These are phyloP conservation scores for Tapirus indicus DNA, from an alignment of 2,797 vertebrate species.

Conservation along the genomic window DNA sequence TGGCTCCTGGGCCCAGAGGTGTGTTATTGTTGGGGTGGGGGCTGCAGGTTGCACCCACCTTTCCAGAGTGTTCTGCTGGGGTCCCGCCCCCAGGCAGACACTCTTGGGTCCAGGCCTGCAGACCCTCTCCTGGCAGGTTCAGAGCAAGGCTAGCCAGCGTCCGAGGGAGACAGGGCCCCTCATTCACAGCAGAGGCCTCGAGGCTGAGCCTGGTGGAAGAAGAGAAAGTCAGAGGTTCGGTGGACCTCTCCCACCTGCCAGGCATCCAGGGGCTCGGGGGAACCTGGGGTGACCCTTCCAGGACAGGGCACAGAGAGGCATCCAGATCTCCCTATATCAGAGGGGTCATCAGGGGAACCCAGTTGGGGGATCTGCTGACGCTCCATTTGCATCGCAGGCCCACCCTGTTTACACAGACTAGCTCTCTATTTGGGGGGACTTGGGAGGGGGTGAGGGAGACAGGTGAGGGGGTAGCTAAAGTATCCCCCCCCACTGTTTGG, in stretches of 20 bases:
- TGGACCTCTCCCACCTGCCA: background rate
- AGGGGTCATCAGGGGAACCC: no score
- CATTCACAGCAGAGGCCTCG: slow-evolving; percentile 88
- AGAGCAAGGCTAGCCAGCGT: slow-evolving; percentile 55
- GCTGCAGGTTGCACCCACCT: background rate
- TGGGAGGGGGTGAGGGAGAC: background rate
- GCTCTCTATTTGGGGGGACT: background rate
- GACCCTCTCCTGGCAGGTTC: slow-evolving; percentile 72
- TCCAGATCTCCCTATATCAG: background rate
- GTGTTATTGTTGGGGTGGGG: no score
- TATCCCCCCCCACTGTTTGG: background rate
- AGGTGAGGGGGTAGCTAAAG: background rate
- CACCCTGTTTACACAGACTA: background rate
- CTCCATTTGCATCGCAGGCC: background rate
- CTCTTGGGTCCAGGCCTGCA: slow-evolving; percentile 82
- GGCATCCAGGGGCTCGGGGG: background rate
- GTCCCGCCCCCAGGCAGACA: background rate
- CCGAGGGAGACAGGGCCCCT: slow-evolving; percentile 85
- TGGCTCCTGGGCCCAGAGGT: background rate
- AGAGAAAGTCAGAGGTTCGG: background rate
- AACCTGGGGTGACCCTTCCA: no score
- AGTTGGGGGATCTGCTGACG: background rate
- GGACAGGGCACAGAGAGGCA: background rate
- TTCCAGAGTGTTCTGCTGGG: background rate
- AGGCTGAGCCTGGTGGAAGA: slow-evolving; percentile 91